phyloP scores from a whole-genome alignment of 2,113 vertebrate genomes.

The Ptilonorhynchus violaceus region DNA sequence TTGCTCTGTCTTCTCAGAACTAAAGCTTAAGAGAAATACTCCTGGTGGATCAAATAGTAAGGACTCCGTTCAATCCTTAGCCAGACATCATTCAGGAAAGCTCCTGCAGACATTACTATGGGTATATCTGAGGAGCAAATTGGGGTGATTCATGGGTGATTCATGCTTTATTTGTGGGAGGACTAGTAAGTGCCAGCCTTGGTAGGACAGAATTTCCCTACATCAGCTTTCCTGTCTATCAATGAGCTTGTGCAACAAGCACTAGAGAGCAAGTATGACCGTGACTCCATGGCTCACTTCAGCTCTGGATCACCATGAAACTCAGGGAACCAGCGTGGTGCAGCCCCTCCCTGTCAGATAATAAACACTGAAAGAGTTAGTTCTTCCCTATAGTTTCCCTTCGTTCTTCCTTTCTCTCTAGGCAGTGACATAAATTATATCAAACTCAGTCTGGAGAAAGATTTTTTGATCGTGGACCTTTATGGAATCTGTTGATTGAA shows the following conservation, averaged over 20 bases:
- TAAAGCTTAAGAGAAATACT: not conserved
- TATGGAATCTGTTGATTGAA: not conserved
- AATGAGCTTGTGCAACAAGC: not conserved
- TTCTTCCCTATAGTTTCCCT: not conserved
- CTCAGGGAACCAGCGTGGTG: not conserved
- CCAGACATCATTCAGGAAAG: not conserved
- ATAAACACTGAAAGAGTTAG: not conserved
- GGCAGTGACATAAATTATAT: accelerated
- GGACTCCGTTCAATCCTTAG: not conserved
- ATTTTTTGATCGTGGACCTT: not conserved
- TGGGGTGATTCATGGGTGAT: not conserved
- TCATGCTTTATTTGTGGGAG: not conserved
- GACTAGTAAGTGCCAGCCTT: not conserved
- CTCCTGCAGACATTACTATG: not conserved
- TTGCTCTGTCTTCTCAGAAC: conserved; percentile 4
- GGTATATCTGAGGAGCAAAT: not conserved
- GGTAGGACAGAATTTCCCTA: not conserved
- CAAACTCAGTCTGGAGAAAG: not conserved
- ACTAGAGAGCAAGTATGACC: not conserved
- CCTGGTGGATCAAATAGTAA: not conserved
- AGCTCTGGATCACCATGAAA: not conserved
- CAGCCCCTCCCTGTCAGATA: not conserved
- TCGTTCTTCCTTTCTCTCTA: not conserved
- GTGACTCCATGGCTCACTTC: not conserved
- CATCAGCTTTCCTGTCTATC: not conserved